Conservation (phyloP, 1,140 invertebrate species). For the Bombus turneri region DNA sequence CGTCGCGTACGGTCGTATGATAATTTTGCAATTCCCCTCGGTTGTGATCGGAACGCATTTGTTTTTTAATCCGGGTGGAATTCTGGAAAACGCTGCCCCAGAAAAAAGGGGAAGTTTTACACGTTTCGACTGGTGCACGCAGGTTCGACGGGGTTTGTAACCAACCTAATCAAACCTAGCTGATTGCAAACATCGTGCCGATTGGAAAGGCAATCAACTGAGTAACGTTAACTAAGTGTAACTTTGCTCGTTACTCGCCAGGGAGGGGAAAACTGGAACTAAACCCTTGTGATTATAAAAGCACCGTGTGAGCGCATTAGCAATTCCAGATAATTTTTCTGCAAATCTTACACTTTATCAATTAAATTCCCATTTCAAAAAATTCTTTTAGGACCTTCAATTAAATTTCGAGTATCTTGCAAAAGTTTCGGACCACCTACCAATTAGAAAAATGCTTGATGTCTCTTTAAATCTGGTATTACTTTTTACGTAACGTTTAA, state of each 20-base stretch:
- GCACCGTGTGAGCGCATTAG: conserved; percentile 22
- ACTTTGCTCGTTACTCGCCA: conserved; percentile 71
- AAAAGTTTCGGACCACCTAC: no score
- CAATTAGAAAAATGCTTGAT: no score
- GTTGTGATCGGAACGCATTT: background rate
- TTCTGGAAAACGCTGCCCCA: conserved; percentile 15
- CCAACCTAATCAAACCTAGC: conserved; percentile 64
- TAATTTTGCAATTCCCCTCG: conserved; percentile 14
- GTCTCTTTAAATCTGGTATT: no score
- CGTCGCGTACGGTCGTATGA: background rate
- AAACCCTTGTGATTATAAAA: conserved; percentile 56
- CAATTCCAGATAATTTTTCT: background rate
- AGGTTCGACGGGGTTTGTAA: conserved; percentile 46
- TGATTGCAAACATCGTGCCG: conserved; percentile 73
- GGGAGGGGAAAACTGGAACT: conserved; percentile 64
- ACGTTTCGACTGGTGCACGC: conserved; percentile 40
- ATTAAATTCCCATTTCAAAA: background rate
- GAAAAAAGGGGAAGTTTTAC: conserved; percentile 42
- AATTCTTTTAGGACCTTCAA: background rate
- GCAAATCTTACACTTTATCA: background rate
- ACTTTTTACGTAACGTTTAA: no score
- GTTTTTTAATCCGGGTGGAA: background rate
- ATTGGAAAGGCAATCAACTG: conserved; percentile 75
- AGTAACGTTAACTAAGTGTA: conserved; percentile 75
- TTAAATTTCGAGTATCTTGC: background rate